Base-by-base conservation (phyloP, 2,797 vertebrate genomes). In the Pempheris klunzingeri region DNA sequence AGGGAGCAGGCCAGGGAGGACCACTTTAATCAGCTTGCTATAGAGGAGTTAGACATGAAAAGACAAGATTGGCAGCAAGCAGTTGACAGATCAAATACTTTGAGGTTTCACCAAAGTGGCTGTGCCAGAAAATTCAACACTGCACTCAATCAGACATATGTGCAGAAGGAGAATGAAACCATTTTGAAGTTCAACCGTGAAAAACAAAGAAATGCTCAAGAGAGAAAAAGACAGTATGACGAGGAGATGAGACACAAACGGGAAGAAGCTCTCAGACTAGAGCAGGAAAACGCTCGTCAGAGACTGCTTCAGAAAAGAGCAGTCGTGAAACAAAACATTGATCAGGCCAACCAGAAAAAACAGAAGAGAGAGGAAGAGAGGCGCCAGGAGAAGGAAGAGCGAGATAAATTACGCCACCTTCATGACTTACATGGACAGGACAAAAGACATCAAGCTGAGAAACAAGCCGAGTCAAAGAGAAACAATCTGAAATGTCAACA, bases 401-500 rank as follows among this genome's bases (percentile, higher is more conserved):
- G 65, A 57, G 39, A 68, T 3, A 12, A 9, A 12, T 2, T 68
- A 5, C 30, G n/a, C 14, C 1, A 4, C 9, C 30, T 69, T 10
- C n/a, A 10, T 36, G 41, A 36, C 17, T 7, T 46, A 6, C 10
- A 46, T 20, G n/a, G 3, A 20, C 39, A 69, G 41, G 53, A 57
- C 5, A n/a, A 13, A 18, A 46, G 15, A 46, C 18, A 24, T 36
- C 20, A 44, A 39, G 9, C 28, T 12, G 20, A 12, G 0, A 4
- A 36, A 36, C 1, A 18, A 20, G 9, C 8, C 0, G 39, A 69
- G n/a, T 47, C 53, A 36, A 36, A 46, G 5, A 24, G 22, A 69
- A 36, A 0, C 3, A 8, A 1, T 20, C 3, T 46, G 9, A 34
- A 57, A 18, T 7, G 0, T 18, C 14, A 0, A 24, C 30, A 13